phyloP scores from a whole-genome alignment of 2,888 invertebrate species.

The Diplazon laetatorius region DNA sequence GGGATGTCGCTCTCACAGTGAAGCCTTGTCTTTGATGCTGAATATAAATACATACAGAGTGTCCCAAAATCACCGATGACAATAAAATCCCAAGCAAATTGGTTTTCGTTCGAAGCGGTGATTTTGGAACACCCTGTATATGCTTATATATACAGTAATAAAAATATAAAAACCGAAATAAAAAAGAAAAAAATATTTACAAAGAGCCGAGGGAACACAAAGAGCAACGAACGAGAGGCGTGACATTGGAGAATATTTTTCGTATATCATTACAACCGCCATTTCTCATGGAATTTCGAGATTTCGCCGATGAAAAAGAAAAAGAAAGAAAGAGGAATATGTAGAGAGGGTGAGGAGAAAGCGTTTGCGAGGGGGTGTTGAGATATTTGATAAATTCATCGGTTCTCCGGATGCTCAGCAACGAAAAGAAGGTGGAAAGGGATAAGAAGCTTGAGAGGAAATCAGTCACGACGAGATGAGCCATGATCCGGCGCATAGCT shows the following conservation, averaged over 20 bases:
- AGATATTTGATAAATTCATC: slow-evolving; percentile 48
- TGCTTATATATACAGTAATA: slow-evolving; percentile 15
- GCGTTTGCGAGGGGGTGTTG: background rate
- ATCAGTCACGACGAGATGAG: slow-evolving; percentile 39
- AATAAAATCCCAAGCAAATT: too few species aligned
- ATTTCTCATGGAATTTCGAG: slow-evolving; percentile 35
- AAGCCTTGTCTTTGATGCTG: slow-evolving; percentile 26
- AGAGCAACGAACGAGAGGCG: slow-evolving; percentile 11
- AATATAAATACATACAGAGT: too few species aligned
- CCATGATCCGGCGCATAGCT: slow-evolving; percentile 16
- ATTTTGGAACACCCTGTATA: background rate
- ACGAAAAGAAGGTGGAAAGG: slow-evolving; percentile 6
- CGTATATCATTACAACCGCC: slow-evolving; percentile 23
- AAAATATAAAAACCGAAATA: background rate
- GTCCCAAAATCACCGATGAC: too few species aligned
- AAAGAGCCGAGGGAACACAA: slow-evolving; percentile 13
- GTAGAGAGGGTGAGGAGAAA: background rate
- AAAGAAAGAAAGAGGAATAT: background rate
- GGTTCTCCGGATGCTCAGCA: background rate
- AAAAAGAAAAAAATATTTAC: background rate
- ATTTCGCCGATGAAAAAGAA: slow-evolving; percentile 8
- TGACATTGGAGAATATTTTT: slow-evolving; percentile 22
- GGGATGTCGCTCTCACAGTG: slow-evolving; percentile 42
- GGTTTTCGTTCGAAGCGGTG: too few species aligned
- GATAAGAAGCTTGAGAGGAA: slow-evolving; percentile 28